These are phyloP conservation scores for Bradypodion ventrale DNA, from an alignment of 2,797 vertebrate genomes.

Conservation along the genomic window DNA sequence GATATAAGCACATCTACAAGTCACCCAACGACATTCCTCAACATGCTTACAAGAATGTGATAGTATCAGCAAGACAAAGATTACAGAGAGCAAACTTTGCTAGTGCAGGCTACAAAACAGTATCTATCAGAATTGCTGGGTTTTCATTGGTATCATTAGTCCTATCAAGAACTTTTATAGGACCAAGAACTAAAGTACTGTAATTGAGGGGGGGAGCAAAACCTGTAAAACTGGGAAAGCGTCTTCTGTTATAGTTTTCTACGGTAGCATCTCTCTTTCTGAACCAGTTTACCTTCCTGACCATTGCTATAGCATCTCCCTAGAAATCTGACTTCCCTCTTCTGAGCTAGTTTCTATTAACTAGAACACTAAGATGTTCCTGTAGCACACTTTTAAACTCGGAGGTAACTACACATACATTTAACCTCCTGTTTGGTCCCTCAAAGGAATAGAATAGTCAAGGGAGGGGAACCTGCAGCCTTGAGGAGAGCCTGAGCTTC, in stretches of 20 bases:
- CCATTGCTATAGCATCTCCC: neutral
- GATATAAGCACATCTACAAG: neutral
- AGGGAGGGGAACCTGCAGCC: too few relatives aligned
- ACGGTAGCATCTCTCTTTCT: neutral
- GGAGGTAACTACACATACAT: neutral
- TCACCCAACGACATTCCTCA: neutral
- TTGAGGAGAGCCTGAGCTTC: too few relatives aligned
- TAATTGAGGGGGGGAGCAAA: too few relatives aligned
- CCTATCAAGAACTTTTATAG: neutral
- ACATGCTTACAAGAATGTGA: neutral
- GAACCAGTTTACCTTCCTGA: too few relatives aligned
- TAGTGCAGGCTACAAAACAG: neutral
- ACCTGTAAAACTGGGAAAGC: neutral
- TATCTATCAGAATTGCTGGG: neutral
- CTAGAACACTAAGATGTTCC: neutral
- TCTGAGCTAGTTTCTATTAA: neutral
- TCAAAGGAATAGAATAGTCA: too few relatives aligned
- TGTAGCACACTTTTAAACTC: neutral
- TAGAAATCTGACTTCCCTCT: too few relatives aligned
- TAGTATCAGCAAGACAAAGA: constrained; percentile 11
- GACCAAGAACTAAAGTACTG: neutral
- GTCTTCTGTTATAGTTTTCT: rapidly evolving
- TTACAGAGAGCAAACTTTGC: neutral
- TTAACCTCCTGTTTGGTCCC: neutral
- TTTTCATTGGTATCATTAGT: neutral